Evolutionary conservation across 2,113 vertebrate species (phyloP), one percentile per base, ranked within the genome.

Genomic region (Platysteira castanea): DNA sequence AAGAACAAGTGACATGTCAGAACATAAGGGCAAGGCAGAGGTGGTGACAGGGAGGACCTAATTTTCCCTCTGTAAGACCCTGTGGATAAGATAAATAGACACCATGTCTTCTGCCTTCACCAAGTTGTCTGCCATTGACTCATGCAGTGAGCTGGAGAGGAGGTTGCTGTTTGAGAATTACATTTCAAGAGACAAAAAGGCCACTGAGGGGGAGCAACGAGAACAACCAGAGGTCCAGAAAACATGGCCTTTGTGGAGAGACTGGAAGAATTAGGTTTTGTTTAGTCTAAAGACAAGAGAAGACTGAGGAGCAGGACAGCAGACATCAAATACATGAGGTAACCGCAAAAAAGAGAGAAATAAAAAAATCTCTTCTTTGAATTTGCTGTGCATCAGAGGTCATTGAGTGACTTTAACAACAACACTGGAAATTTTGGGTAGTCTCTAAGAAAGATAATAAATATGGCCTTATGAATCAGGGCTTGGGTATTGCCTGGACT

Each of bases 251-350:
- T 44, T 79, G 44, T 0, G 1, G 37, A 92, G 28, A 83, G 44
- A 87, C 92, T 69, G 31, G 31, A 64, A 88, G 81, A 96, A 85
- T 90, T 73, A 83, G 46, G 70, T 64, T 97, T 96, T 95, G 94
- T 97, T 96, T 97, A 97, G 95, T 96, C 95, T 97, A 33, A 93
- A 87, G 88, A 64, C 57, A 65, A 90, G 61, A 84, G 77, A 84
- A 89, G 49, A 53, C 61, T 73, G 89, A 63, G 67, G 49, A 96
- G 19, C 37, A 30, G 75, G 53, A 56, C 53, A 76, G 63, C 79
- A 83, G 88, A 88, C 85, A 88, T 93, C 70, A 93, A 95, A 93
- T 69, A 13, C 23, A 16, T 76, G 84, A 96, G 75, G 90, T 95
- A 87, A 96, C 92, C 79, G 7, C 88, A 79, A 88, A 92, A 83